Evolutionary conservation across 1,140 invertebrate species (phyloP), one percentile per base, ranked within the genome.

Genomic region (Bradysia coprophila): DNA sequence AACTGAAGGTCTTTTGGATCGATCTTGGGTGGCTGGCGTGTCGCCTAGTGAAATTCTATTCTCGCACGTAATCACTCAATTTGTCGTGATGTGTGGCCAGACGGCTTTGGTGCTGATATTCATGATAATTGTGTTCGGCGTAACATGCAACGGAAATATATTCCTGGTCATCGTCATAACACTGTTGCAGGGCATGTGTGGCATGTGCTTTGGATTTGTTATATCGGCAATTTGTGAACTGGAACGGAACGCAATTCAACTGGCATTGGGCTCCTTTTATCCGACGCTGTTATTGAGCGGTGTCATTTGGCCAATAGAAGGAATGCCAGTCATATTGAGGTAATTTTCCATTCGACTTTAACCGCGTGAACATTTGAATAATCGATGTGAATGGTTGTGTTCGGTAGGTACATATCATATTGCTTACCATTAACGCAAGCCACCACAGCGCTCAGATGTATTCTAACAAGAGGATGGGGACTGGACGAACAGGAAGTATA

Each of bases 201-300:
- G 91, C 50, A 95, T 95, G 91, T 84, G 83, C 53, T 91, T 91
- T 58, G 82, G 82, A 39, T 83, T 95, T 61, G 79, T 94, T n/a
- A 92, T 93, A 49, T 94, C 89, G 5, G 81, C 86, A 9, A 73
- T 91, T 21, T 91, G 87, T 62, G 84, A 91, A 53, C 72, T 90
- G 45, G 90, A 96, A 65, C 75, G 85, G 45, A 91, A 91, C 57
- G 91, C 91, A 13, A 94, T 94, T 49, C 90, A 95, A 62, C 59
- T 94, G 41, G 86, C 91, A 3, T 67, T 96, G 10, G 91, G 91
- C 37, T 90, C 86, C 45, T 94, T 96, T 63, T 93, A 95, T 63
- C 91, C 91, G 3, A 91, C 87, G 31, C 68, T 96, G 18, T 67
- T 94, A 46, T 70, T 93, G 4, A 88, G 85, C 53, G 82, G 90